Conservation (phyloP, 2,797 vertebrate genomes). For the Tragopan temminckii region DNA sequence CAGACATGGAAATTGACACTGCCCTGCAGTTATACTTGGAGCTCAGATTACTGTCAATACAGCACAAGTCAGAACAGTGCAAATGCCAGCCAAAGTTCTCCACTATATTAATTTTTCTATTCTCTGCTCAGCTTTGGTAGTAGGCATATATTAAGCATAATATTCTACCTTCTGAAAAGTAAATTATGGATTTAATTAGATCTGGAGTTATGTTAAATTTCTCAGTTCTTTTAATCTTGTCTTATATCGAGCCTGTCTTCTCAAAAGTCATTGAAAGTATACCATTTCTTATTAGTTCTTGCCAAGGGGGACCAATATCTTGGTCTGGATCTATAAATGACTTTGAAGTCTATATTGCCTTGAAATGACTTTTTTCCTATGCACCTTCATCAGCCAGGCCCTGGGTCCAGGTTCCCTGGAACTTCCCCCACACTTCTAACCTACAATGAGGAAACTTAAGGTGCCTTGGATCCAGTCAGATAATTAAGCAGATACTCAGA, state of each 20-base stretch:
- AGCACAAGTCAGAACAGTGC: neutral
- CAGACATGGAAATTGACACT: neutral
- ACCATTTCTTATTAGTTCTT: neutral
- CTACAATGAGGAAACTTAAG: neutral
- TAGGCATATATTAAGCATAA: neutral
- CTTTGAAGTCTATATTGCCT: neutral
- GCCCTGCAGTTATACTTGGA: neutral
- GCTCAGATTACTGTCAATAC: neutral
- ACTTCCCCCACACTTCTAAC: neutral
- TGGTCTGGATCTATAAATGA: neutral
- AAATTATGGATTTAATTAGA: neutral
- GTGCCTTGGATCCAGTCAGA: neutral
- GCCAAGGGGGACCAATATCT: neutral
- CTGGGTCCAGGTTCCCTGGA: neutral
- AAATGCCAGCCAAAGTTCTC: neutral
- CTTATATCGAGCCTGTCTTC: neutral
- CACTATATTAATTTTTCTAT: neutral
- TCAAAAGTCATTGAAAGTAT: neutral
- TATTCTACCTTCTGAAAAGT: neutral
- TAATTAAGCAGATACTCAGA: neutral
- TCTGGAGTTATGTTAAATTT: neutral
- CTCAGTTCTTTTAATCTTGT: neutral
- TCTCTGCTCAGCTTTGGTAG: neutral
- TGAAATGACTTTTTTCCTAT: neutral
- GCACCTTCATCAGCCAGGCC: neutral